Evolutionary conservation across 2,797 vertebrate genomes (phyloP), one percentile per base, ranked within the genome.

Genomic region (Periparus ater): DNA sequence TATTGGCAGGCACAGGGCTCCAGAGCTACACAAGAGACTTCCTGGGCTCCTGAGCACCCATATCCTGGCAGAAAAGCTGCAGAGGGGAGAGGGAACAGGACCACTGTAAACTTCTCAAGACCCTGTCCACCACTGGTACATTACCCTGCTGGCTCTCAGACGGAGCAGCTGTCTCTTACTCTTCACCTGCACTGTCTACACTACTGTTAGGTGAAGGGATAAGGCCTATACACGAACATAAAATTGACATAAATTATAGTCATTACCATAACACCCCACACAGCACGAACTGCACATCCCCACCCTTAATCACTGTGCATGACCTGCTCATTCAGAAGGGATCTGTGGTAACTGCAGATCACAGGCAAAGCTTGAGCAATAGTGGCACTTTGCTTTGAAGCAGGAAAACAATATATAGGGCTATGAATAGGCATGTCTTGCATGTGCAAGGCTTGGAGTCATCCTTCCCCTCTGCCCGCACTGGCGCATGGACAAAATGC

Each of bases 281-380:
- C 26, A 66, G 74, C 55, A 78, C 2, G 4, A 27, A 42, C 11
- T 81, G 63, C 55, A 70, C 63, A 76, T 67, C 32, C 55, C 45
- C 88, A 88, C 73, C 87, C 78, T 82, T 58, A 93, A 88, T 85
- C 71, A 78, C 3, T 42, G 19, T 3, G 29, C 48, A 15, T 20
- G 60, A 85, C 67, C 65, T 73, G 74, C 74, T 85, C 55, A 67
- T 87, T 95, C 60, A 34, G 78, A 74, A 92, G 67, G 77, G 91
- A 78, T 63, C 51, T 91, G 86, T 57, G 89, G 81, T 82, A 82
- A 63, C 62, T 3, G 5, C 10, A 73, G 65, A 74, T 83, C 72
- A 96, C 75, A 93, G 74, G 48, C 72, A 62, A 27, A 68, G 60
- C 60, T 61, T 83, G 65, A 65, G 53, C 18, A 70, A 73, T 10